These are phyloP conservation scores for Drosophila asahinai DNA, from an alignment of 1,140 invertebrate genomes.

Conservation along the genomic window DNA sequence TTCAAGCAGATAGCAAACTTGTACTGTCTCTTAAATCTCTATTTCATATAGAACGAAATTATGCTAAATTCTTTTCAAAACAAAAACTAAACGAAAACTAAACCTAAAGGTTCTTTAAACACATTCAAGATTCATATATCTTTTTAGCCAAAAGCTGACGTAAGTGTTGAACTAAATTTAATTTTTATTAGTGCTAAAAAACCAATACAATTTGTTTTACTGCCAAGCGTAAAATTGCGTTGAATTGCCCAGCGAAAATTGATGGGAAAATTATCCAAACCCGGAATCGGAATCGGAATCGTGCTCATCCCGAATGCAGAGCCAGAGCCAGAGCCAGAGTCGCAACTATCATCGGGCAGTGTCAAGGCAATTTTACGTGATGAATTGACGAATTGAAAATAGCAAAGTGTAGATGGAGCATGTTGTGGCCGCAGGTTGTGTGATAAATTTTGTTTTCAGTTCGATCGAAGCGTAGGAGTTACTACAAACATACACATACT, in stretches of 20 bases:
- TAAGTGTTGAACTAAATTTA: conserved; percentile 83
- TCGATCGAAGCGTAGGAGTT: conserved; percentile 30
- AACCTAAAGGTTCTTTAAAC: conserved; percentile 27
- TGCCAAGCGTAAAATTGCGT: conserved; percentile 72
- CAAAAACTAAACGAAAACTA: conserved; percentile 20
- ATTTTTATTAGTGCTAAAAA: conserved; percentile 74
- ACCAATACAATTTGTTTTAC: conserved; percentile 57
- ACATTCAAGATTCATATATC: conserved; percentile 46
- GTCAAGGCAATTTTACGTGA: conserved; percentile 73
- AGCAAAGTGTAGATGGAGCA: conserved; percentile 76
- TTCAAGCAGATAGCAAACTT: conserved; percentile 69
- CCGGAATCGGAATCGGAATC: not conserved
- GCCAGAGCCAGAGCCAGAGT: no score
- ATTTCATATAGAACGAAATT: conserved; percentile 84
- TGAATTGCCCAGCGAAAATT: conserved; percentile 43
- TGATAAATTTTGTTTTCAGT: conserved; percentile 42
- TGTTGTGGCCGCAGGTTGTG: conserved; percentile 70
- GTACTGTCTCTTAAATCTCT: conserved; percentile 61
- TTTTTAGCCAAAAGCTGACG: conserved; percentile 74
- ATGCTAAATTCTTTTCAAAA: conserved; percentile 75
- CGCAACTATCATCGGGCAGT: not conserved
- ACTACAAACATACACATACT: conserved; percentile 16
- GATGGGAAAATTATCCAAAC: conserved; percentile 14
- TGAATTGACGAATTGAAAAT: conserved; percentile 44
- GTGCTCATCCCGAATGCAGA: conserved; percentile 17